Conservation (phyloP, 2,113 vertebrate species). For the Melanostigma gelatinosum region DNA sequence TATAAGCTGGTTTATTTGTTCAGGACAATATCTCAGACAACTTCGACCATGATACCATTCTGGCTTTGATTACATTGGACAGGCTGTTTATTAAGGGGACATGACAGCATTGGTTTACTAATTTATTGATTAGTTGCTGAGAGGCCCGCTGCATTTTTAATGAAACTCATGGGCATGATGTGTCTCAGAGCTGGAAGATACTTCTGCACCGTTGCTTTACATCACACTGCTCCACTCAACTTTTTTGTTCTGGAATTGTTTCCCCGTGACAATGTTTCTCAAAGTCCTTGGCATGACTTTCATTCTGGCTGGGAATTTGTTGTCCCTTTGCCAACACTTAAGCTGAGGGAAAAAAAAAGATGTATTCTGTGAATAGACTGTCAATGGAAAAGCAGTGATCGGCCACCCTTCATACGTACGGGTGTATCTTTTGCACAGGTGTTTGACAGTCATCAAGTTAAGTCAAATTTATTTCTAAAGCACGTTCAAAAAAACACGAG, state of each 20-base stretch:
- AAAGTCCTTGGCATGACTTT: slow-evolving; percentile 45
- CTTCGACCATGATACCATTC: neutral
- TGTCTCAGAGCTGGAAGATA: slow-evolving; percentile 29
- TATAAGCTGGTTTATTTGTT: neutral
- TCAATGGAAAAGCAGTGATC: neutral
- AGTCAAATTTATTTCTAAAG: neutral
- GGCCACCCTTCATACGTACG: neutral
- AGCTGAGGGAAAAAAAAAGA: neutral
- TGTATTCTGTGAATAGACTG: neutral
- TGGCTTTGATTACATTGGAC: slow-evolving; percentile 55
- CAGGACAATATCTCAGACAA: slow-evolving; percentile 13
- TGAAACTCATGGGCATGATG: slow-evolving; percentile 40
- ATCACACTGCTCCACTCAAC: slow-evolving; percentile 24
- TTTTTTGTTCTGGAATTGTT: slow-evolving; percentile 32
- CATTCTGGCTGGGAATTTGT: neutral
- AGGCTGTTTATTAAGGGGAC: slow-evolving; percentile 51
- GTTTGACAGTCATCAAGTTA: slow-evolving; percentile 1
- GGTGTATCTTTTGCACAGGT: slow-evolving; percentile 11
- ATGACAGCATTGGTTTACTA: slow-evolving; percentile 56
- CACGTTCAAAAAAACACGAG: neutral
- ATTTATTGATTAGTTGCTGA: slow-evolving; percentile 70
- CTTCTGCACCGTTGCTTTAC: slow-evolving; percentile 24
- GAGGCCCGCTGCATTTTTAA: slow-evolving; percentile 70
- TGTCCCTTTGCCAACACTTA: neutral
- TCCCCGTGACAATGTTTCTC: slow-evolving; percentile 12